phyloP scores from a whole-genome alignment of 2,113 vertebrate species.

The Globicephala melas region DNA sequence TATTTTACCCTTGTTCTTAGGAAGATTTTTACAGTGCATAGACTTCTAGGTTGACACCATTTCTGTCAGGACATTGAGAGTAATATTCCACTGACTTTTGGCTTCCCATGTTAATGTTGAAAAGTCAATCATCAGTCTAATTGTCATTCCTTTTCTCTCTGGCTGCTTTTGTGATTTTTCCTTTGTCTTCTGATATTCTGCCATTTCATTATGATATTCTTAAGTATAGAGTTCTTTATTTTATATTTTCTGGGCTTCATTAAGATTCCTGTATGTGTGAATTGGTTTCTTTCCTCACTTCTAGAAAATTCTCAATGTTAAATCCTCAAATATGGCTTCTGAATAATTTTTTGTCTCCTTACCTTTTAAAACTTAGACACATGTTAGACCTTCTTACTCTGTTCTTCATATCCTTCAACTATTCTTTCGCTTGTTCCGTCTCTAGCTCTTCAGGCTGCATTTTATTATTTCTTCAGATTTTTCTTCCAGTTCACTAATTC shows the following conservation, averaged over 20 bases:
- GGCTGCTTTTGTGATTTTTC: background rate
- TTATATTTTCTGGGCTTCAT: background rate
- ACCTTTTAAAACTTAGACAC: constrained; percentile 7
- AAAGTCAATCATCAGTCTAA: background rate
- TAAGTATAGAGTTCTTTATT: constrained; percentile 1
- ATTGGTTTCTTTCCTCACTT: background rate
- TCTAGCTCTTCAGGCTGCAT: background rate
- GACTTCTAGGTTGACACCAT: background rate
- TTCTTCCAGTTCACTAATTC: background rate
- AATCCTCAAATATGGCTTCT: background rate
- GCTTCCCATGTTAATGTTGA: background rate
- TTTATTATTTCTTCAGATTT: constrained; percentile 10
- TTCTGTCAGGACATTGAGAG: constrained; percentile 3
- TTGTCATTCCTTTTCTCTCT: constrained; percentile 9
- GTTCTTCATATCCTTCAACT: background rate
- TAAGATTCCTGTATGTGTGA: background rate
- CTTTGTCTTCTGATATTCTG: constrained; percentile 24
- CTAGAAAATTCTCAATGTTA: constrained; percentile 29
- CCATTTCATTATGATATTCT: background rate
- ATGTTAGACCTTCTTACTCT: background rate
- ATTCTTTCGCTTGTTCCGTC: background rate
- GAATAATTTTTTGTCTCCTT: background rate
- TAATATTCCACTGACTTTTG: background rate
- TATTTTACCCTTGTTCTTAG: constrained; percentile 4
- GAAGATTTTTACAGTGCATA: background rate